A percentile compares a stretch with the other conserved stretches of the same genome.
These are phyloP conservation scores for Drosophila murphyi DNA, from an alignment of 1,140 invertebrate species.

Conservation along the genomic window DNA sequence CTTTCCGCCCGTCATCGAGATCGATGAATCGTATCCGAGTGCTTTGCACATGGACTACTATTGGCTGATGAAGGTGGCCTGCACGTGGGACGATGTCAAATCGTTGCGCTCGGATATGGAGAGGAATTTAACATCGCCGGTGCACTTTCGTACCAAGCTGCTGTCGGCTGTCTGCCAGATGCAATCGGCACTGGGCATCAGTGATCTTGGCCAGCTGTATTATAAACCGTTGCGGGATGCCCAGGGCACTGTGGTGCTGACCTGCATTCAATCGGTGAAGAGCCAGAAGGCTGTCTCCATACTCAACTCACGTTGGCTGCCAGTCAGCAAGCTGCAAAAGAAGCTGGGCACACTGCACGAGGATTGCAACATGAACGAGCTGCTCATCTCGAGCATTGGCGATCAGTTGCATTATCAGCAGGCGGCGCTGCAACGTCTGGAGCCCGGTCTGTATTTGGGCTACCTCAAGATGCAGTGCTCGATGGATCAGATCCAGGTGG, in stretches of 20 bases:
- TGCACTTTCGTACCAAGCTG: conserved; percentile 96
- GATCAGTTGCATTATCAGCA: conserved; percentile 97
- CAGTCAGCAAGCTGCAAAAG: conserved; percentile 90
- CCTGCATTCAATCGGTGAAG: conserved; percentile 93
- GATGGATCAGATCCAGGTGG: conserved; percentile 96
- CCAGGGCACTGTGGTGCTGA: conserved; percentile 95
- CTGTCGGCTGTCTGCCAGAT: conserved; percentile 96
- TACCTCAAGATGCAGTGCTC: conserved; percentile 98
- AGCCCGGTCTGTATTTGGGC: conserved; percentile 95
- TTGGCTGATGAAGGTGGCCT: conserved; percentile 99
- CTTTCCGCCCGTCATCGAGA: conserved; percentile 97
- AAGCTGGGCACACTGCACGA: conserved; percentile 86
- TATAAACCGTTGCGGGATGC: conserved; percentile 94
- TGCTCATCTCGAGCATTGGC: conserved; percentile 92
- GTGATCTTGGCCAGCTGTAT: conserved; percentile 96
- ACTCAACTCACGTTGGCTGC: conserved; percentile 95
- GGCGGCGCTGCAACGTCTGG: conserved; percentile 90
- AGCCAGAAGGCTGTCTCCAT: conserved; percentile 93
- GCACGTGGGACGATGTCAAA: conserved; percentile 98
- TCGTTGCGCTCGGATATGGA: conserved; percentile 95
- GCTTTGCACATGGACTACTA: conserved; percentile 97
- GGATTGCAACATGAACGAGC: conserved; percentile 91
- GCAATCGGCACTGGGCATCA: conserved; percentile 93
- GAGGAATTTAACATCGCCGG: conserved; percentile 94
- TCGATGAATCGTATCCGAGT: conserved; percentile 97